Conservation (phyloP, 2,797 vertebrate genomes). For the Strix occidentalis region DNA sequence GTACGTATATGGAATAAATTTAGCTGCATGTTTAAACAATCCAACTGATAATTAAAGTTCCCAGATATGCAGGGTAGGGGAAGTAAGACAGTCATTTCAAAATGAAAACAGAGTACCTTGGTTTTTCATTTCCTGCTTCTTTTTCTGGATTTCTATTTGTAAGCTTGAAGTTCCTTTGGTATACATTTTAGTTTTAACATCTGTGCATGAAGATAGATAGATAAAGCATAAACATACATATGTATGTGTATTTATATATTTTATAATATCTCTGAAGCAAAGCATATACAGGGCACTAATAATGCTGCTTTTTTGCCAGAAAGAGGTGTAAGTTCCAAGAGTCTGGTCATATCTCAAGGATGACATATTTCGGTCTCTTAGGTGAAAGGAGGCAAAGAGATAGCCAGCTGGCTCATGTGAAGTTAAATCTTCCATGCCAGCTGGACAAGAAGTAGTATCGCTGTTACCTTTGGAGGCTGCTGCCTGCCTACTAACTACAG, state of each 20-base stretch:
- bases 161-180: background rate
- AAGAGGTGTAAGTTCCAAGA: background rate
- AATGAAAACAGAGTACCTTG: background rate
- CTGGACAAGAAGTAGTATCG: slow-evolving; percentile 4
- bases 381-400: background rate
- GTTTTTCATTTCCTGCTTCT: background rate
- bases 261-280: background rate
- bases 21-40: background rate
- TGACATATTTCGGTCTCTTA: slow-evolving; percentile 41
- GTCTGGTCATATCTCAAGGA: slow-evolving; percentile 4
- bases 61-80: background rate
- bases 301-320: background rate
- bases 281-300: background rate
- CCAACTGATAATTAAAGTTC: background rate
- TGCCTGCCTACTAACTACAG: slow-evolving; percentile 27
- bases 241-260: background rate
- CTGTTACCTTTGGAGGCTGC: slow-evolving; percentile 43
- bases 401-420: slow-evolving; percentile 39
- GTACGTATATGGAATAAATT: background rate
- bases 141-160: background rate
- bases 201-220: background rate
- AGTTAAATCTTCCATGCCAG: slow-evolving; percentile 11
- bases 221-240: background rate
- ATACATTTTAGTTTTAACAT: background rate
- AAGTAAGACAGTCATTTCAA: background rate